Evolutionary conservation across 2,113 vertebrate species (phyloP).

Genomic region (Crotalus viridis): DNA sequence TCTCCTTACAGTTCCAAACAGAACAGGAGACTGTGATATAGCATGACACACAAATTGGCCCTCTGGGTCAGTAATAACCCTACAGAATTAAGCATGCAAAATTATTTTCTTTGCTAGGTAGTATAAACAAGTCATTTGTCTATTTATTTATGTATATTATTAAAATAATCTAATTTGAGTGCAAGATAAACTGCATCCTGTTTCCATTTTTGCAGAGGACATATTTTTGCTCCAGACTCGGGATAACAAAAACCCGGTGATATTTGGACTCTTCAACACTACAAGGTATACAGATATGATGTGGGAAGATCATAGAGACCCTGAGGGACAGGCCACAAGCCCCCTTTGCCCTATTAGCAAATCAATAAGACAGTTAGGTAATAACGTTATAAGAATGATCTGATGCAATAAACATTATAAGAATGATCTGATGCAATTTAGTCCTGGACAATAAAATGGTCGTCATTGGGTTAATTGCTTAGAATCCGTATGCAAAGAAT

Average conservation of each 20-base stretch:
- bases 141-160: neutral
- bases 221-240: slow-evolving; percentile 89
- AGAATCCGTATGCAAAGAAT: neutral
- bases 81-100: neutral
- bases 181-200: neutral
- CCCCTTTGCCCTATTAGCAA: neutral
- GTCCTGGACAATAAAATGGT: neutral
- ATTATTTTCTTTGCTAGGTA: neutral
- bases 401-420: neutral
- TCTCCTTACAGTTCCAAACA: neutral
- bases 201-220: slow-evolving; percentile 84
- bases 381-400: neutral
- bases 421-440: neutral
- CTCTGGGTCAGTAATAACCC: neutral
- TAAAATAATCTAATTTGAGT: neutral
- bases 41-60: neutral
- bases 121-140: neutral
- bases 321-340: neutral
- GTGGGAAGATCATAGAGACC: neutral
- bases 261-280: slow-evolving; percentile 95
- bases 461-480: neutral
- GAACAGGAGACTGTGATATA: neutral
- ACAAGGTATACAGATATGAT: slow-evolving; percentile 80
- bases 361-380: neutral
- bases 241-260: slow-evolving; percentile 91